These are phyloP conservation scores for Euphonia xanthogaster DNA, from an alignment of 2,797 vertebrate species.

Conservation along the genomic window DNA sequence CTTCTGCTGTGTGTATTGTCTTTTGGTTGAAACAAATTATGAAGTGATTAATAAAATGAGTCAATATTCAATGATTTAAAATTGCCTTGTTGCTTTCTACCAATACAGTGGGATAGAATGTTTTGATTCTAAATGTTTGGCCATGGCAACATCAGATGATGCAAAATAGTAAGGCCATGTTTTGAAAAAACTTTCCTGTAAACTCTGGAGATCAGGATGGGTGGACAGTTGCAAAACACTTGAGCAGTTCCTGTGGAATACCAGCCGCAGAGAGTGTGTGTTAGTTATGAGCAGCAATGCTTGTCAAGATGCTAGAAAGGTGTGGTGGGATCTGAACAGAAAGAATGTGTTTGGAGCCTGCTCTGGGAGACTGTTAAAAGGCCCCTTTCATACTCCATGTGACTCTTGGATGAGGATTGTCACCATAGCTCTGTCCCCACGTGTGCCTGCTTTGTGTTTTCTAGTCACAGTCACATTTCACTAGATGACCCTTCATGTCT, in stretches of 20 bases:
- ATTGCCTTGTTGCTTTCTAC: slow-evolving; percentile 68
- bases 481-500: neutral
- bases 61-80: slow-evolving; percentile 84
- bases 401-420: neutral
- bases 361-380: neutral
- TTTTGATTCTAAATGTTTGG: neutral
- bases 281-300: accelerated
- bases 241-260: neutral
- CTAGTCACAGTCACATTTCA: neutral
- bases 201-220: neutral
- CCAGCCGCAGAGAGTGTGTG: accelerated
- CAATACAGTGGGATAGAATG: neutral
- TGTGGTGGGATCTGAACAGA: neutral
- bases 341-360: neutral
- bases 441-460: accelerated
- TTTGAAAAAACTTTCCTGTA: neutral
- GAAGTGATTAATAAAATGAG: slow-evolving; percentile 91
- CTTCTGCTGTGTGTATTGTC: slow-evolving; percentile 96
- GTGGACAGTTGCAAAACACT: neutral
- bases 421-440: accelerated
- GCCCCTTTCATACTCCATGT: accelerated
- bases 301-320: neutral
- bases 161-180: neutral
- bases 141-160: neutral
- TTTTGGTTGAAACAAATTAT: slow-evolving; percentile 96